Evolutionary conservation across 2,888 invertebrate genomes (phyloP), one percentile per base, ranked within the genome.

Genomic region (Buathra laborator): DNA sequence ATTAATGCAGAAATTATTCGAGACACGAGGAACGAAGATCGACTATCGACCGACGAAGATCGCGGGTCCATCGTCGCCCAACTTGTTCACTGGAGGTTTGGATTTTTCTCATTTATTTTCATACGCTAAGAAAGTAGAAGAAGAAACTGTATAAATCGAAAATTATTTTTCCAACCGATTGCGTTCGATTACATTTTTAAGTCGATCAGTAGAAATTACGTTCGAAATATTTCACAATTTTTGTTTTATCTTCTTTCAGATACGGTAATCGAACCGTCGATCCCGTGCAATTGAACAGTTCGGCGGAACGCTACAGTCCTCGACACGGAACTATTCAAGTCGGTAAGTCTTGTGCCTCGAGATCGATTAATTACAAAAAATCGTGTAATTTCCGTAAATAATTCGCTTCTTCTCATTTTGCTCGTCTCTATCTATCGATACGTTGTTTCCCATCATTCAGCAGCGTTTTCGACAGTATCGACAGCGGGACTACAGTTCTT

Each of bases 401-500:
- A 32, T 29, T 59, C 37, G 44, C 16, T 32, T 7, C 10, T 32
- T 64, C 3, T 5, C 29, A 16, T 12, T 32, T 19, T 29, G 44
- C 32, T 51, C 6, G 48, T 32, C 7, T 32, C 5, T 24, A 10
- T 64, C n/a, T 2, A 12, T n/a, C 12, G 48, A 19, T 6, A 32
- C 14, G 3, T 24, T 51, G 16, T 29, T n/a, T 12, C 14, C 5
- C 12, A 32, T 62, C 7, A n/a, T 32, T 32, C 29, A 0, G 37
- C n/a, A 59, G 43, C n/a, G 37, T 12, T 43, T 59, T 76, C 44
- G 64, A 16, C 24, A 46, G 29, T 56, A 9, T 74, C n/a, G 19
- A 24, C 44, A 48, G 48, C 6, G 1, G 48, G 59, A 53, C 3
- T 62, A 67, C 51, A 94, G 91, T 32, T 10, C 88, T 93, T 94